Base-by-base conservation (phyloP, 1,140 invertebrate species). In the Sycophaga agraensis region DNA sequence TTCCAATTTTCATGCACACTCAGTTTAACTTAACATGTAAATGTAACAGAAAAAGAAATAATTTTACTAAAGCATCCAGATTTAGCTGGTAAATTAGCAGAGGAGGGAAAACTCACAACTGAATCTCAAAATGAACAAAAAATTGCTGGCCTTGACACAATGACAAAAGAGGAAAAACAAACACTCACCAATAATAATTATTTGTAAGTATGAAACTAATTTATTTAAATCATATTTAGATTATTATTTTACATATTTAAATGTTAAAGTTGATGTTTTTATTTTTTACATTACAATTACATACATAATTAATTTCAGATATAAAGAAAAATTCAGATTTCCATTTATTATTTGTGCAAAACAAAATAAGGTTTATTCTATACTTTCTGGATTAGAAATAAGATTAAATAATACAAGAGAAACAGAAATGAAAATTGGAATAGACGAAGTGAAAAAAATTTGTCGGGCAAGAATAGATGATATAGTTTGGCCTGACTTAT, bases 391-490 rank as follows among this genome's bases (percentile, higher is more conserved):
- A 35, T 73, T 89, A 11, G 74, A 83, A 63, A 64, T 63, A 1
- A 74, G 88, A 65, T 77, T 87, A 45, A 68, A 83, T 35, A 88
- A 88, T 69, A 71, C 76, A 4, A 67, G 59, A 34, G 78, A 85
- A 26, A 62, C 74, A 39, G 88, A 90, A 79, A 74, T 87, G 0
- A 66, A 71, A 8, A 85, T 71, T 56, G 86, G 84, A 26, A 84
- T 89, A 8, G 80, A 84, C 51, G 87, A 89, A 81, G 87, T 90
- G 0, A 89, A 88, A 70, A 88, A 88, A 75, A 89, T 90, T 58
- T 84, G 84, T 69, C 81, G 76, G 59, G 68, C 86, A 19, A 77
- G 87, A 66, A 83, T 88, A 54, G 66, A 80, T n/a, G 82, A 85
- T 65, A 76, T 88, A 62, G 76, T 86, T 31, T 67, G 67, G 68